These are phyloP conservation scores for Chromobotia macracanthus DNA, from an alignment of 2,797 vertebrate species.

Conservation along the genomic window DNA sequence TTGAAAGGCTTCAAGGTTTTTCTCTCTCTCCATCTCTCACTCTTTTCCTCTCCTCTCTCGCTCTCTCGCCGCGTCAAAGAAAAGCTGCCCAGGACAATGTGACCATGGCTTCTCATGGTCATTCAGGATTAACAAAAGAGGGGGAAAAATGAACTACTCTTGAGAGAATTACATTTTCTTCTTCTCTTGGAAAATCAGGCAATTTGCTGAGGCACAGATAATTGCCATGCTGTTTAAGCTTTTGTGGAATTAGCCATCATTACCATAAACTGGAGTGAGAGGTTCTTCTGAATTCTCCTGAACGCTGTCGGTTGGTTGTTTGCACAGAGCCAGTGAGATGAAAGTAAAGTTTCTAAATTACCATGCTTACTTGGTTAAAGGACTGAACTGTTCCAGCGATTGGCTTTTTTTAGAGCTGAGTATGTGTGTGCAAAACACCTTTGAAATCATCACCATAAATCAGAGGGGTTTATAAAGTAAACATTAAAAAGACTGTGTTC, in stretches of 20 bases:
- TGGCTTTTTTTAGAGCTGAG: slow-evolving; percentile 6
- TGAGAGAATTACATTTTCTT: slow-evolving; percentile 88
- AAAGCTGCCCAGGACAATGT: slow-evolving; percentile 89
- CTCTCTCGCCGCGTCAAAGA: slow-evolving; percentile 75
- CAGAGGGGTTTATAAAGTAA: slow-evolving; percentile 64
- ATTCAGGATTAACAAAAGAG: slow-evolving; percentile 89
- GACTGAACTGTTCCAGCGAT: neutral
- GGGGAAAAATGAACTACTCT: slow-evolving; percentile 83
- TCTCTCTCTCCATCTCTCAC: slow-evolving; percentile 68
- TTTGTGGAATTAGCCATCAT: slow-evolving; percentile 60
- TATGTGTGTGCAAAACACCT: slow-evolving; percentile 21
- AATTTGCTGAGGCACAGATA: slow-evolving; percentile 76
- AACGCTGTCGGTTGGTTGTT: slow-evolving; percentile 37
- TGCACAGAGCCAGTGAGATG: slow-evolving; percentile 40
- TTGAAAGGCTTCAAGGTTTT: slow-evolving; percentile 91
- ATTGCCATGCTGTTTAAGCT: slow-evolving; percentile 66
- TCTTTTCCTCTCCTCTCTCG: slow-evolving; percentile 64
- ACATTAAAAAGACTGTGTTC: slow-evolving; percentile 60
- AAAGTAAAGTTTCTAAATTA: slow-evolving; percentile 37
- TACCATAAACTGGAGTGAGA: slow-evolving; percentile 43
- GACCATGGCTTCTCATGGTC: slow-evolving; percentile 85
- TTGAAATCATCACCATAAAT: slow-evolving; percentile 47
- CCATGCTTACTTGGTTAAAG: slow-evolving; percentile 25
- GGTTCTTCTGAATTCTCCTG: slow-evolving; percentile 31
- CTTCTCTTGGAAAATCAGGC: slow-evolving; percentile 76